phyloP scores from a whole-genome alignment of 2,888 invertebrate genomes.

The Eremobia ochroleuca region DNA sequence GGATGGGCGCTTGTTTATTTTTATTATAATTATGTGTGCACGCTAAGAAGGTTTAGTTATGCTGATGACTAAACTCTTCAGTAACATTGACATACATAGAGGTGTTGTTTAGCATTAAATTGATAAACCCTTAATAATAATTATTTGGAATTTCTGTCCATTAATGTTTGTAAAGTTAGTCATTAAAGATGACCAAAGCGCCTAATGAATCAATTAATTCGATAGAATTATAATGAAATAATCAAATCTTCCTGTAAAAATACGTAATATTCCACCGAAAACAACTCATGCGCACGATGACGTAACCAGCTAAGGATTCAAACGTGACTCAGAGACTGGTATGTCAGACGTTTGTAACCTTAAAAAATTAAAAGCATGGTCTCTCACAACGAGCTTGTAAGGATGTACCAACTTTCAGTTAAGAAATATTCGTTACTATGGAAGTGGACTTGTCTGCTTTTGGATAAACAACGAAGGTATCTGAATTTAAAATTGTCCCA shows the following conservation, averaged over 20 bases:
- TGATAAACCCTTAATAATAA: slow-evolving; percentile 3
- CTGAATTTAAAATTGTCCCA: slow-evolving; percentile 56
- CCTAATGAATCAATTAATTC: slow-evolving; percentile 53
- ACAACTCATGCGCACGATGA: slow-evolving; percentile 78
- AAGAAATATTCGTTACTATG: slow-evolving; percentile 31
- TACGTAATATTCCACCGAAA: slow-evolving; percentile 64
- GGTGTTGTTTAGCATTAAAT: background rate
- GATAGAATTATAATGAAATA: slow-evolving; percentile 53
- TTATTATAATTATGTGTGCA: slow-evolving; percentile 17
- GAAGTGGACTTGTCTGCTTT: slow-evolving; percentile 30
- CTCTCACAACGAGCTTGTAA: slow-evolving; percentile 62
- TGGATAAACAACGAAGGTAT: slow-evolving; percentile 34
- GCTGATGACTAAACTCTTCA: slow-evolving; percentile 1
- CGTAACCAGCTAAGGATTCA: slow-evolving; percentile 83
- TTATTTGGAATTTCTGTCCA: slow-evolving; percentile 11
- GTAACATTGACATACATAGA: background rate
- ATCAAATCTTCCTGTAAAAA: slow-evolving; percentile 62
- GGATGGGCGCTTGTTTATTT: slow-evolving; percentile 6
- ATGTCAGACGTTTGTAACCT: slow-evolving; percentile 68
- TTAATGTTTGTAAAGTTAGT: slow-evolving; percentile 22
- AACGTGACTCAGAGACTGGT: slow-evolving; percentile 81
- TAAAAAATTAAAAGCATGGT: slow-evolving; percentile 66
- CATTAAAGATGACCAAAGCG: slow-evolving; percentile 34
- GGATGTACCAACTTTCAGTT: slow-evolving; percentile 37
- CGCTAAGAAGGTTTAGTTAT: slow-evolving; percentile 12